Conservation (phyloP, 2,113 vertebrate species). For the Halichoerus grypus region DNA sequence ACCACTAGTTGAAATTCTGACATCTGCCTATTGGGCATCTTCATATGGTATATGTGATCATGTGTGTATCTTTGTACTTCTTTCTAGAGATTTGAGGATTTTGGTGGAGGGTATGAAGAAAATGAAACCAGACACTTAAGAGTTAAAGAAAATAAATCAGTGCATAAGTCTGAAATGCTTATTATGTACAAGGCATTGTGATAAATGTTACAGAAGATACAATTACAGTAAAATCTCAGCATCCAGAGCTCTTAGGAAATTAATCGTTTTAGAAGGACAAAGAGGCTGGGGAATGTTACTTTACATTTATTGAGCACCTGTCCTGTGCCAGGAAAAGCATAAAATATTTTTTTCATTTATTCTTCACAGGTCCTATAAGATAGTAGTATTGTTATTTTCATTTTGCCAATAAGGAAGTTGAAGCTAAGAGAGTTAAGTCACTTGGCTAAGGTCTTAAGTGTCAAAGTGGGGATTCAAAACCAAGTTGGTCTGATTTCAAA, state of each 20-base stretch:
- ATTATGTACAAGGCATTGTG: neutral
- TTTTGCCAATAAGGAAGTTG: constrained; percentile 55
- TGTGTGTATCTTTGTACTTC: neutral
- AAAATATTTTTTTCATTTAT: constrained; percentile 47
- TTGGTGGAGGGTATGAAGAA: neutral
- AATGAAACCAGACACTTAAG: neutral
- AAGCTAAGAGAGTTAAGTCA: constrained; percentile 46
- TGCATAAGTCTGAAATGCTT: neutral
- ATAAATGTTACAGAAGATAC: neutral
- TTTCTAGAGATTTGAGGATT: neutral
- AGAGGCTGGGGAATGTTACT: neutral
- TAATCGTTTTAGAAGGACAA: constrained; percentile 1
- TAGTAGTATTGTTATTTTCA: constrained; percentile 27
- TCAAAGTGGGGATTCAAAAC: constrained; percentile 33
- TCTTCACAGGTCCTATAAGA: constrained; percentile 43
- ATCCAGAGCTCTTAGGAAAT: neutral
- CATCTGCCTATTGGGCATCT: neutral
- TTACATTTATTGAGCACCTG: constrained; percentile 9
- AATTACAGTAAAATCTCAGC: neutral
- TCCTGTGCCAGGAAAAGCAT: constrained; percentile 27
- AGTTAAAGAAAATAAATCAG: neutral
- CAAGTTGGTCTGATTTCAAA: constrained; percentile 62
- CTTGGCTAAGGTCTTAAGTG: constrained; percentile 49
- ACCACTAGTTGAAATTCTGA: neutral
- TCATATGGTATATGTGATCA: neutral